Evolutionary conservation across 2,113 vertebrate genomes (phyloP).

Genomic region (Scomber colias): DNA sequence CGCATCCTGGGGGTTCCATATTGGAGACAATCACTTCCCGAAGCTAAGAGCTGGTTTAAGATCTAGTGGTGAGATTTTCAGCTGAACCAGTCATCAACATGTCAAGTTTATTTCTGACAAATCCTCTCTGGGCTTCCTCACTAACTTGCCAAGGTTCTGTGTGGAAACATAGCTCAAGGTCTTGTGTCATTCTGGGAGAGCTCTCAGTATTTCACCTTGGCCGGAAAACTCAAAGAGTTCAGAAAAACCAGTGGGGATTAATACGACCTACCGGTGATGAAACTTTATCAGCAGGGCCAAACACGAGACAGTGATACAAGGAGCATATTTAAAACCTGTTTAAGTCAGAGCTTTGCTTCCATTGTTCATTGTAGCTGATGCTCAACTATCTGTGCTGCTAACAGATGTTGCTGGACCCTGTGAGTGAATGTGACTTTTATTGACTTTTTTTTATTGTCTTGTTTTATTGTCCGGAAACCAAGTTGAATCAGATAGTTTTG

Average conservation of each 20-base stretch:
- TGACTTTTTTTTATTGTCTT: background rate
- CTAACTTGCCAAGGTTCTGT: constrained; percentile 15
- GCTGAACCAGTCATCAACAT: constrained; percentile 55
- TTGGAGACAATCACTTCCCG: constrained; percentile 10
- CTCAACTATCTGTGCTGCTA: background rate
- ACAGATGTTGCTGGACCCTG: no score
- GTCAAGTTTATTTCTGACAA: constrained; percentile 60
- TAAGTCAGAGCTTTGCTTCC: background rate
- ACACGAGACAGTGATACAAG: constrained; percentile 14
- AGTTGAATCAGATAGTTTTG: background rate
- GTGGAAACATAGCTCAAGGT: constrained; percentile 34
- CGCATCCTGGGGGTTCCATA: no score
- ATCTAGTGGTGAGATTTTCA: constrained; percentile 50
- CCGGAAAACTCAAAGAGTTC: constrained; percentile 5
- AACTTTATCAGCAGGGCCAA: constrained; percentile 31
- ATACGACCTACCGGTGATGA: constrained; percentile 44
- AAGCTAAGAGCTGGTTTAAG: constrained; percentile 26
- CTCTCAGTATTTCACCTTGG: constrained; percentile 51
- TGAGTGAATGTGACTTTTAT: background rate
- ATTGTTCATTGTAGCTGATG: background rate
- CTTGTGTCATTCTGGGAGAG: constrained; percentile 32
- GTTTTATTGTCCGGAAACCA: background rate
- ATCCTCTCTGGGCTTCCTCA: constrained; percentile 50
- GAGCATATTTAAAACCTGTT: constrained; percentile 4
- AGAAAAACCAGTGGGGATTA: constrained; percentile 25